phyloP scores from a whole-genome alignment of 1,140 invertebrate genomes.

The Pseudomyrmex dendroicus region DNA sequence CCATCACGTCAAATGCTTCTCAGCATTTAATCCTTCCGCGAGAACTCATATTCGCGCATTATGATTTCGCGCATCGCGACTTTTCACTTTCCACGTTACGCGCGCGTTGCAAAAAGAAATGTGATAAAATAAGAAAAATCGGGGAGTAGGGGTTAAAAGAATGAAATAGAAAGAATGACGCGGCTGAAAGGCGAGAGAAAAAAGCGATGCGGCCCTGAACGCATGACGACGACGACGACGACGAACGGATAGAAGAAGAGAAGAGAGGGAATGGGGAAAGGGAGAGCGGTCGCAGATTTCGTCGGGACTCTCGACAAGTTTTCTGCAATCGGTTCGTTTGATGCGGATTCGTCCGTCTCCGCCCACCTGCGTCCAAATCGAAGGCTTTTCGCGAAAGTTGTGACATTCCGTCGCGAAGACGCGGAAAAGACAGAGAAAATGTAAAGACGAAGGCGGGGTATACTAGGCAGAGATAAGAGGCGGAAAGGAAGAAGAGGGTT shows the following conservation, averaged over 20 bases:
- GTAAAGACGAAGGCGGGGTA: conserved; percentile 14
- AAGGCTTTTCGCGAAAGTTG: conserved; percentile 72
- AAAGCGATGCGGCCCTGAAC: conserved; percentile 14
- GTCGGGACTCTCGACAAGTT: conserved; percentile 72
- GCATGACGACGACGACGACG: conserved; percentile 26
- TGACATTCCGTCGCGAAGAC: conserved; percentile 63
- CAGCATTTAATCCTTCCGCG: conserved; percentile 52
- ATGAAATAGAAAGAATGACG: conserved; percentile 20
- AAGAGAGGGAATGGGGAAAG: neutral
- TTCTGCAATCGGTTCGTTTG: conserved; percentile 77
- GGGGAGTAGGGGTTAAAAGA: conserved; percentile 26
- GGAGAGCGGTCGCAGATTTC: conserved; percentile 52
- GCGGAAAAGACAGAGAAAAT: conserved; percentile 57
- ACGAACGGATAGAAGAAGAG: neutral
- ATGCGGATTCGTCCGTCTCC: conserved; percentile 71
- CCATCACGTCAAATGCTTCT: neutral
- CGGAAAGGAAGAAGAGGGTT: neutral
- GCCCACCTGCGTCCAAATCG: conserved; percentile 67
- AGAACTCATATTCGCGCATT: conserved; percentile 33
- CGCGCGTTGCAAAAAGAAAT: conserved; percentile 23
- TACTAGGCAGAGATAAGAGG: conserved; percentile 13
- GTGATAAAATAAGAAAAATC: conserved; percentile 70
- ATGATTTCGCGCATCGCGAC: conserved; percentile 32
- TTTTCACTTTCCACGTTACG: conserved; percentile 14
- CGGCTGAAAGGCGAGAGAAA: neutral